A percentile compares a stretch with the other conserved stretches of the same genome.
Evolutionary conservation across 1,140 invertebrate genomes (phyloP).

Genomic region (Leptopilina boulardi): DNA sequence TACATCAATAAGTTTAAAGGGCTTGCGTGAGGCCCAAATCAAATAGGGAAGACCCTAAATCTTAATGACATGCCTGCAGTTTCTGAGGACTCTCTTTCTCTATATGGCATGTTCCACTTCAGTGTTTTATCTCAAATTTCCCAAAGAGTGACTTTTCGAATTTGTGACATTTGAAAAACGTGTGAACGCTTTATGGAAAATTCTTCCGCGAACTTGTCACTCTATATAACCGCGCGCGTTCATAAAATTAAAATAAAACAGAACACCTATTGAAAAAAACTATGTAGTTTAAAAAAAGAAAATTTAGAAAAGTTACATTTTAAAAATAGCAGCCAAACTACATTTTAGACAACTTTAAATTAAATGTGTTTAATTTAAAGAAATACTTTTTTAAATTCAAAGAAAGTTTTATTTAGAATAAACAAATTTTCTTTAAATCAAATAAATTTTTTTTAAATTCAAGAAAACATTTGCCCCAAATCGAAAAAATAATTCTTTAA

Average conservation of each 20-base stretch:
- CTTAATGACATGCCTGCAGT: not conserved
- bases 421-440: no score
- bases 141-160: conserved; percentile 15
- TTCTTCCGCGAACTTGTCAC: not conserved
- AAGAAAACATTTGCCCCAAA: no score
- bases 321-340: no score
- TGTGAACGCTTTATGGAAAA: not conserved
- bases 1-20: not conserved
- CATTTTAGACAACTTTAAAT: no score
- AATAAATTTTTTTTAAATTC: no score
- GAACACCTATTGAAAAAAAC: not conserved
- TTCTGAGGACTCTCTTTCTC: not conserved
- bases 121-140: conserved; percentile 8
- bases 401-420: no score
- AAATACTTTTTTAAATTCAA: no score
- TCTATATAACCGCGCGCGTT: not conserved
- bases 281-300: no score
- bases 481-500: no score
- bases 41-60: not conserved
- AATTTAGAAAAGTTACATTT: no score
- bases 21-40: conserved; percentile 19
- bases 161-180: conserved; percentile 22
- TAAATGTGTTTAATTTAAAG: no score
- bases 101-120: not conserved
- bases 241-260: not conserved